These are phyloP conservation scores for Gymnorhina tibicen DNA, from an alignment of 2,113 vertebrate genomes.

Conservation along the genomic window DNA sequence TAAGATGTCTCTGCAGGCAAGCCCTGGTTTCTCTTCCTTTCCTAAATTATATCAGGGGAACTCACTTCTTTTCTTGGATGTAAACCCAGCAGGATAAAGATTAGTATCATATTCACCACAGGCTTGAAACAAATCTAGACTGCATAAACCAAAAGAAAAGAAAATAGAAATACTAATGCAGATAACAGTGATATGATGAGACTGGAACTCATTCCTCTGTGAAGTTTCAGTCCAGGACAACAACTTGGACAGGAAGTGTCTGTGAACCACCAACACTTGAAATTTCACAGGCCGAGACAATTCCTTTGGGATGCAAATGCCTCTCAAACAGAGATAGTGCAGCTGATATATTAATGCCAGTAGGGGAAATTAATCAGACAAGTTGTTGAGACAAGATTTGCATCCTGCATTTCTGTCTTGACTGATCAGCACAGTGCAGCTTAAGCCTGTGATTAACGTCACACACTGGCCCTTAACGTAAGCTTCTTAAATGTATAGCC, in stretches of 20 bases:
- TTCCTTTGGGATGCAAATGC: conserved; percentile 22
- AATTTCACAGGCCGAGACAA: background rate
- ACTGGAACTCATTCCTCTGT: background rate
- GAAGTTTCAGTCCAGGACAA: background rate
- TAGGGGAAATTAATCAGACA: background rate
- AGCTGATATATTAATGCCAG: background rate
- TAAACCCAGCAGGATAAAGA: background rate
- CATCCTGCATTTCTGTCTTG: background rate
- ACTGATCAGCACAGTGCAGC: background rate
- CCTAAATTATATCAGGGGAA: background rate
- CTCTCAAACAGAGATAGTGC: background rate
- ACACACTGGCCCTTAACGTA: background rate
- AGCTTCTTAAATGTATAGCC: background rate
- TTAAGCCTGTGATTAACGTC: background rate
- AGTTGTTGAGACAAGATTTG: background rate
- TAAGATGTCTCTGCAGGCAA: background rate
- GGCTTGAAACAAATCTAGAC: background rate
- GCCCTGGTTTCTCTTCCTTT: background rate
- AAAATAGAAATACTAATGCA: background rate
- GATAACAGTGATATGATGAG: background rate
- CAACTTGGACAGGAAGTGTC: background rate
- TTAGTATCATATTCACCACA: background rate
- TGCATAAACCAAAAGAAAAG: background rate
- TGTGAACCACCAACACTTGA: background rate
- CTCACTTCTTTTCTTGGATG: background rate